phyloP scores from a whole-genome alignment of 1,140 invertebrate genomes.

The Heliothis subflexa region DNA sequence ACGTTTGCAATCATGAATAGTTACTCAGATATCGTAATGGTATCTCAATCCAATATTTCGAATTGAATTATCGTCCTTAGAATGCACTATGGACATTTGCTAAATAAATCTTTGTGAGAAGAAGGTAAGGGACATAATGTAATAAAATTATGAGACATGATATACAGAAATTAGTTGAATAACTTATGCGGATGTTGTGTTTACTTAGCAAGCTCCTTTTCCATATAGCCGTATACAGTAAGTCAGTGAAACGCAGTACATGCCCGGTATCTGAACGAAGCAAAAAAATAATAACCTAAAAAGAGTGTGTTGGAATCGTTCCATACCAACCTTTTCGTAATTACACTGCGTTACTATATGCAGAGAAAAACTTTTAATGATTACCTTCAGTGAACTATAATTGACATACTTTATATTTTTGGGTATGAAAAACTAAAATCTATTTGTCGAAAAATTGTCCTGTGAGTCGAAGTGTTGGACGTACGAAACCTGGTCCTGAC shows the following conservation, averaged over 20 bases:
- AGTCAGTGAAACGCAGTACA: neutral
- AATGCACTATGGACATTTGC: slow-evolving; percentile 11
- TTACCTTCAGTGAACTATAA: neutral
- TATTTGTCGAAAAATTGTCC: slow-evolving; percentile 19
- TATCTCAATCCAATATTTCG: slow-evolving; percentile 5
- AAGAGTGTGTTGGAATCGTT: slow-evolving; percentile 11
- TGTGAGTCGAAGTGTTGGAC: slow-evolving; percentile 10
- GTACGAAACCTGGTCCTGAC: neutral
- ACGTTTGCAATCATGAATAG: slow-evolving; percentile 5
- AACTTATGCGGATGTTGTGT: slow-evolving; percentile 1
- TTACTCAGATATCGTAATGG: slow-evolving; percentile 4
- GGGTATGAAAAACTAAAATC: neutral
- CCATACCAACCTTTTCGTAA: neutral
- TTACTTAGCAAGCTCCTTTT: slow-evolving; percentile 29
- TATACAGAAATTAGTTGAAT: slow-evolving; percentile 47
- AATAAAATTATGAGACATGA: slow-evolving; percentile 25
- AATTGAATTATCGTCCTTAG: slow-evolving; percentile 7
- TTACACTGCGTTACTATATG: neutral
- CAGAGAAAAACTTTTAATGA: neutral
- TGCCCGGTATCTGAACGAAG: neutral
- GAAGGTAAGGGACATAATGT: no score
- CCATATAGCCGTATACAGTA: slow-evolving; percentile 28
- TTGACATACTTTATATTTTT: no score
- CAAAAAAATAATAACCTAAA: slow-evolving; percentile 39
- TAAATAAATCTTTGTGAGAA: slow-evolving; percentile 24